Conservation (phyloP, 2,888 invertebrate species). For the Malacosoma neustria region DNA sequence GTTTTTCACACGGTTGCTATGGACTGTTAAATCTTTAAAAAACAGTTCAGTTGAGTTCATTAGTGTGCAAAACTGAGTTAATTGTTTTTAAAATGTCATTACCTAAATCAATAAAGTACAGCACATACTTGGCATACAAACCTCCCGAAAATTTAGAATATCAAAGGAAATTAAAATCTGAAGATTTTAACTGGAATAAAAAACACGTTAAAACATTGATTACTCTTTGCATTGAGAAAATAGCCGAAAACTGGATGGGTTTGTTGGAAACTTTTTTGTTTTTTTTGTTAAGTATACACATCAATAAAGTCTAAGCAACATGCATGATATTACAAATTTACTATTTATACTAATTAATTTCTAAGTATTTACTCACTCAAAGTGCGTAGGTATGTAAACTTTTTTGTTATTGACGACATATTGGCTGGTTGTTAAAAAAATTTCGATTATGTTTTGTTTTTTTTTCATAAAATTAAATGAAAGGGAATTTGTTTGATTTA, state of each 20-base stretch:
- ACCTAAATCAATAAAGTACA: constrained; percentile 50
- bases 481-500: too few species aligned
- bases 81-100: constrained; percentile 29
- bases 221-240: constrained; percentile 57
- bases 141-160: constrained; percentile 44
- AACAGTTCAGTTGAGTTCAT: too few species aligned
- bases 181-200: constrained; percentile 69
- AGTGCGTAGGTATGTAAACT: background rate
- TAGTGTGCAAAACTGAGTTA: too few species aligned
- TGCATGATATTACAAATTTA: too few species aligned
- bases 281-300: too few species aligned
- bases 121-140: constrained; percentile 56
- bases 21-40: background rate
- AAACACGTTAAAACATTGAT: constrained; percentile 60
- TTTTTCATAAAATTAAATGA: too few species aligned
- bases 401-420: too few species aligned
- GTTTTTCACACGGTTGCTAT: background rate
- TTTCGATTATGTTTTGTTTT: too few species aligned
- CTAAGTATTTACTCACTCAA: background rate
- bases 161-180: constrained; percentile 55
- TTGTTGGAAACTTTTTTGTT: too few species aligned
- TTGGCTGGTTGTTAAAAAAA: too few species aligned
- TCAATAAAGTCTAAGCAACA: too few species aligned
- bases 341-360: too few species aligned
- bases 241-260: constrained; percentile 65